phyloP scores from a whole-genome alignment of 2,113 vertebrate genomes.

The Hydropotes inermis region DNA sequence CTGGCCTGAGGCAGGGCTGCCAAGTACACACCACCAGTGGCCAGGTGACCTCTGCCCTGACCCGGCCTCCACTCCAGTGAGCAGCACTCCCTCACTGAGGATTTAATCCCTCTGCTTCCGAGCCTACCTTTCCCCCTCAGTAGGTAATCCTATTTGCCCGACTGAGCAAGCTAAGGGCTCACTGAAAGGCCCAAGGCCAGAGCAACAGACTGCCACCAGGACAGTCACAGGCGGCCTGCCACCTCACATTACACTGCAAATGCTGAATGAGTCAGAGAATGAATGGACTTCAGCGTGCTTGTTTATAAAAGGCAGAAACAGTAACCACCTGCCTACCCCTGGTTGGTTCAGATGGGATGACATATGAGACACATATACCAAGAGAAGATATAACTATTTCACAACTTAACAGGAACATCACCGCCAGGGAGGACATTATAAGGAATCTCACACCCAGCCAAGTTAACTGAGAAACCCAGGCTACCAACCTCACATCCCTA shows the following conservation, averaged over 20 bases:
- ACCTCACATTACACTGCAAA: not conserved
- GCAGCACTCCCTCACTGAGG: not conserved
- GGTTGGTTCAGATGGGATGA: not conserved
- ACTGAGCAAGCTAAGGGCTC: not conserved
- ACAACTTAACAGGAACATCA: not conserved
- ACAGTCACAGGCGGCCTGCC: not conserved
- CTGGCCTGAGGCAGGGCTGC: not conserved
- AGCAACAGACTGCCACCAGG: too few species aligned
- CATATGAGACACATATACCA: not conserved
- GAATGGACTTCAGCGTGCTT: fast-evolving
- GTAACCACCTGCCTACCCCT: not conserved
- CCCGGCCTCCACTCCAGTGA: not conserved
- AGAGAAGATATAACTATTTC: not conserved
- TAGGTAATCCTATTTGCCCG: not conserved
- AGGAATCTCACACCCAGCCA: not conserved
- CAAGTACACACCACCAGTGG: too few species aligned
- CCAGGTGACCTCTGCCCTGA: not conserved
- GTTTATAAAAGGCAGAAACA: not conserved
- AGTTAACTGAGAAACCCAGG: not conserved
- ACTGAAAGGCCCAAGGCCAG: not conserved
- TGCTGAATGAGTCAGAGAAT: not conserved
- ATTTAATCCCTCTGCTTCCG: not conserved
- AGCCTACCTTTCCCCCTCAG: not conserved
- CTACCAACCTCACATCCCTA: not conserved
- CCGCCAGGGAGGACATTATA: not conserved